phyloP scores from a whole-genome alignment of 2,113 vertebrate species.

The Corapipo altera region DNA sequence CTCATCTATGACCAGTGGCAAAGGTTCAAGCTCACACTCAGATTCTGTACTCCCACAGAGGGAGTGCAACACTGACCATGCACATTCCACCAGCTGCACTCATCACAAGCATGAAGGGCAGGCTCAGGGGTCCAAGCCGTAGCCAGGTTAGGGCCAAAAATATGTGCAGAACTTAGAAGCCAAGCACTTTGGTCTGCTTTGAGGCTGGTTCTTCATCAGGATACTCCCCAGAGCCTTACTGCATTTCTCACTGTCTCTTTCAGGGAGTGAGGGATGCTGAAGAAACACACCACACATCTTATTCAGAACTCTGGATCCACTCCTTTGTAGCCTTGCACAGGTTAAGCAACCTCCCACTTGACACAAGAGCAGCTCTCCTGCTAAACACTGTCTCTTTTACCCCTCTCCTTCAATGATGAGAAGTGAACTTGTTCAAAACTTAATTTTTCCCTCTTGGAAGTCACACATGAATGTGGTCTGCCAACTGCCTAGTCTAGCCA shows the following conservation, averaged over 20 bases:
- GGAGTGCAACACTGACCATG: neutral
- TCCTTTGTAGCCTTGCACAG: neutral
- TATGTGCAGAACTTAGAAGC: neutral
- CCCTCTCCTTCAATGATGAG: neutral
- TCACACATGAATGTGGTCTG: neutral
- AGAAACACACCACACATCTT: fast-evolving
- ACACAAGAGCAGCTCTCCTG: neutral
- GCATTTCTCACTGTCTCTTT: neutral
- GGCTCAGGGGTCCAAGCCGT: neutral
- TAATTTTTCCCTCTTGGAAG: neutral
- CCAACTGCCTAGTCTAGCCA: neutral
- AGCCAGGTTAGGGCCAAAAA: neutral
- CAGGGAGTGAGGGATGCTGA: neutral
- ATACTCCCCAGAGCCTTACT: neutral
- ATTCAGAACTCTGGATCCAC: neutral
- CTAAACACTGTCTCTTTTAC: neutral
- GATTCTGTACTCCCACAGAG: neutral
- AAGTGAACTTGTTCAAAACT: neutral
- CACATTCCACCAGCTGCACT: neutral
- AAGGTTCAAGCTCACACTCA: neutral
- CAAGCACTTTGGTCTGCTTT: neutral
- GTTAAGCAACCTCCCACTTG: neutral
- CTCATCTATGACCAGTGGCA: neutral
- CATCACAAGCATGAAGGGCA: neutral
- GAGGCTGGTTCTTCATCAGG: neutral